Percentiles rank a stretch among this genome's conserved stretches.
These are phyloP conservation scores for Tetragonula carbonaria DNA, from an alignment of 2,888 invertebrate genomes.

Conservation along the genomic window DNA sequence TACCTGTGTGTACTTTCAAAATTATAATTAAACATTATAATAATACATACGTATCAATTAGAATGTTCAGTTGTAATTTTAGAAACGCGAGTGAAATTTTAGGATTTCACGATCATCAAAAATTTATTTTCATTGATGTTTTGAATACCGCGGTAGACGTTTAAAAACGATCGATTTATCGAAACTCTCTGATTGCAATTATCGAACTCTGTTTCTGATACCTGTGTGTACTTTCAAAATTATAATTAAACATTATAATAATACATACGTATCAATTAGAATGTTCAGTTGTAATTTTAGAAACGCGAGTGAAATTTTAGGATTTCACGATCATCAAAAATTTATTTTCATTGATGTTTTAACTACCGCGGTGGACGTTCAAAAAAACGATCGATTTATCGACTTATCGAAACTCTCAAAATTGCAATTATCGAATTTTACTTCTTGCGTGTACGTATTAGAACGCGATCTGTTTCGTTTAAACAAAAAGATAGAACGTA, in stretches of 20 bases:
- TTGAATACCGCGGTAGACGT: not conserved
- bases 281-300: too few species aligned
- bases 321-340: not conserved
- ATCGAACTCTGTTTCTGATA: not conserved
- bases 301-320: too few species aligned
- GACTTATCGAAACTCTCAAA: not conserved
- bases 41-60: too few species aligned
- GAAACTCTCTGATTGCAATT: not conserved
- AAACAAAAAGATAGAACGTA: not conserved
- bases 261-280: too few species aligned
- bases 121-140: not conserved
- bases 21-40: too few species aligned
- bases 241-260: too few species aligned
- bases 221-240: too few species aligned
- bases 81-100: too few species aligned
- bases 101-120: not conserved
- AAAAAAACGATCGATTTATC: not conserved
- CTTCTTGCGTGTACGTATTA: not conserved
- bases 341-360: not conserved
- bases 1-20: too few species aligned
- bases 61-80: too few species aligned
- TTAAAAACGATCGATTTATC: not conserved
- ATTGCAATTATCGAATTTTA: not conserved
- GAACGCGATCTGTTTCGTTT: not conserved
- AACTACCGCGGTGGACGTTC: not conserved